Evolutionary conservation across 2,113 vertebrate genomes (phyloP), one percentile per base, ranked within the genome.

Genomic region (Serranochromis macrocephalus): DNA sequence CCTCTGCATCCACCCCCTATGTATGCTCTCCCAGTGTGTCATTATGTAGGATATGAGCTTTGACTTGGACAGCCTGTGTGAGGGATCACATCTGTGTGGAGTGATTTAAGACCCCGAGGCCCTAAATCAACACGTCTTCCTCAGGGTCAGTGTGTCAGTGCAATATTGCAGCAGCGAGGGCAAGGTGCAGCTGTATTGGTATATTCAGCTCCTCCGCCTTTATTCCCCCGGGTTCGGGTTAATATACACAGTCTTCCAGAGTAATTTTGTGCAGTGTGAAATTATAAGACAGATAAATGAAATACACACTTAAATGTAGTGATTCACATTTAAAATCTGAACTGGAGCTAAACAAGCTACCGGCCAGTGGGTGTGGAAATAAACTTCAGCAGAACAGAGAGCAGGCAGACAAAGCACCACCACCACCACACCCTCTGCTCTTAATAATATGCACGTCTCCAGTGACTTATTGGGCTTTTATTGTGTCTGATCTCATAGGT

Each of bases 61-160:
- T 21, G 83, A 85, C 80, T 86, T 40, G 81, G 89, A 87, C 87
- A 83, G 88, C 66, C 91, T 58, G 71, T 1, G 31, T 86, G 83
- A 87, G 58, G 66, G 47, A 82, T 91, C 86, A 40, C 83, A 71
- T 83, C 53, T 13, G 71, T 12, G 47, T 21, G 89, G 81, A 58
- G 82, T 94, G 92, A 94, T 95, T 91, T 89, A 94, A 90, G 86
- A 91, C 85, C 85, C 73, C 21, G 24, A 51, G 90, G 90, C 85
- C 45, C 80, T 89, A 87, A 93, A 88, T 85, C 85, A 88, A 93
- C 89, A 89, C 33, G 36, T 91, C 89, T 85, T 89, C 51, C 80
- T 93, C 94, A 94, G 95, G 94, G 94, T 95, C 94, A 92, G 80
- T 84, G 86, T 93, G 93, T 95, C 91, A 92, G 92, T 87, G 73